Conservation (phyloP, 2,888 invertebrate genomes). For the Blastobasis adustella region DNA sequence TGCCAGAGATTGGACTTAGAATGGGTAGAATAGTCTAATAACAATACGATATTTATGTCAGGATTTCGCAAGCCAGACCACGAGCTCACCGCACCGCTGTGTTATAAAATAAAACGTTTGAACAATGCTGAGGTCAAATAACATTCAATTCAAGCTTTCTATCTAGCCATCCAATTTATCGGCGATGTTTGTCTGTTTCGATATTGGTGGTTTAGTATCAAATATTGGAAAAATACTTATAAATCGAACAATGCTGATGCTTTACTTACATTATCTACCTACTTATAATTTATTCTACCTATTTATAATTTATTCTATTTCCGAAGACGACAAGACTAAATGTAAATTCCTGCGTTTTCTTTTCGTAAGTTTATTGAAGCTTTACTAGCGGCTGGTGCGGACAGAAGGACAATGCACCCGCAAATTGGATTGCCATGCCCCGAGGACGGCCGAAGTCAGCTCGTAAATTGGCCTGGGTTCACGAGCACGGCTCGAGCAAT, state of each 20-base stretch:
- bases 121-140: constrained; percentile 7
- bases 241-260: too few species aligned
- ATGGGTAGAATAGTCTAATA: constrained; percentile 21
- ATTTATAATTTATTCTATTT: too few species aligned
- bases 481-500: constrained; percentile 32
- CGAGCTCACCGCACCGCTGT: constrained; percentile 10
- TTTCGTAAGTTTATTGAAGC: constrained; percentile 1
- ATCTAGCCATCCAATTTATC: too few species aligned
- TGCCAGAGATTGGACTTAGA: constrained; percentile 14
- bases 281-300: too few species aligned
- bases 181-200: too few species aligned
- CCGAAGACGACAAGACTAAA: too few species aligned
- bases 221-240: too few species aligned
- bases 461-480: constrained; percentile 44
- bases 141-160: constrained; percentile 3
- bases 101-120: not conserved
- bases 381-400: constrained; percentile 15
- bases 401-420: constrained; percentile 54
- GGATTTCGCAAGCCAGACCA: constrained; percentile 22
- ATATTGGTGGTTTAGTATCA: too few species aligned
- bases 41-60: constrained; percentile 24
- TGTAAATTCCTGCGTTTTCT: too few species aligned
- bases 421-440: constrained; percentile 62
- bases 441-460: constrained; percentile 36
- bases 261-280: too few species aligned